Evolutionary conservation across 2,888 invertebrate species (phyloP).

Genomic region (Caenorhabditis drosophilae): DNA sequence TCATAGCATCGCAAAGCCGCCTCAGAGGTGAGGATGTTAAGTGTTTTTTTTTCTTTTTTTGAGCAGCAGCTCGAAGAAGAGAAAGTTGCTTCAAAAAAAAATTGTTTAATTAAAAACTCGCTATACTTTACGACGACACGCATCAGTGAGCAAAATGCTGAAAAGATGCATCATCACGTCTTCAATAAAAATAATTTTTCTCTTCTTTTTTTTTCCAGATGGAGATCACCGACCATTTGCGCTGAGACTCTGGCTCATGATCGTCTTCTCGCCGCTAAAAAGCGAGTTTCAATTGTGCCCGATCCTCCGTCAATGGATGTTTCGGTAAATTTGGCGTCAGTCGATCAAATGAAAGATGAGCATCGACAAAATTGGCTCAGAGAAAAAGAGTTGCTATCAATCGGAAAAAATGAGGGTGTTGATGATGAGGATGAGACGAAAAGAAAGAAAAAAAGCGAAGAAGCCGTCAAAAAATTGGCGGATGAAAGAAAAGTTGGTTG

Average conservation of each 20-base stretch:
- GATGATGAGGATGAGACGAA: conserved; percentile 13
- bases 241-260: conserved; percentile 59
- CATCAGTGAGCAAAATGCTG: no score
- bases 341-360: conserved; percentile 52
- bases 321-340: conserved; percentile 45
- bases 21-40: conserved; percentile 50
- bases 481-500: conserved; percentile 47
- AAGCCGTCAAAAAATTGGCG: conserved; percentile 43
- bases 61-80: conserved; percentile 17
- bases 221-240: conserved; percentile 58
- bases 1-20: conserved; percentile 47
- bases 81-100: conserved; percentile 8
- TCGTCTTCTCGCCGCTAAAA: conserved; percentile 50
- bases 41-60: conserved; percentile 7
- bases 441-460: conserved; percentile 40
- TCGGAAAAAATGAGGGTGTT: no score
- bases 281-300: conserved; percentile 54
- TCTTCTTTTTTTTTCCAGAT: conserved; percentile 34
- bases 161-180: conserved; percentile 1
- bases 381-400: conserved; percentile 41
- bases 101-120: conserved; percentile 30
- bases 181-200: not conserved
- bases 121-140: no score
- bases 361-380: conserved; percentile 48
- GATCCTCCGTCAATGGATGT: conserved; percentile 59